phyloP scores from a whole-genome alignment of 2,888 invertebrate species.

The Vandiemenella viatica region DNA sequence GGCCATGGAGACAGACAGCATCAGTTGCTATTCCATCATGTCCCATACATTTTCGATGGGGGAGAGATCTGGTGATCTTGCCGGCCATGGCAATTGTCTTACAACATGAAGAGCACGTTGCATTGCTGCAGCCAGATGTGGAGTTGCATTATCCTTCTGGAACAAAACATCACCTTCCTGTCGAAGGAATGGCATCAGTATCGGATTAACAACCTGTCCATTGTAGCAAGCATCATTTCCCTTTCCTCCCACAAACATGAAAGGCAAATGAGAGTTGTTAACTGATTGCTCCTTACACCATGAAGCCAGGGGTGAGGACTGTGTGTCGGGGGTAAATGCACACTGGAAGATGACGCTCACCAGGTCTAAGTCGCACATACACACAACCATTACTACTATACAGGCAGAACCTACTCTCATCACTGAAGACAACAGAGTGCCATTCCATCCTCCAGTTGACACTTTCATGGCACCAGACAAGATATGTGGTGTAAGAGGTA shows the following conservation, averaged over 20 bases:
- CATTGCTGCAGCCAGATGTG: neutral
- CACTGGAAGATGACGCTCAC: neutral
- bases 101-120: neutral
- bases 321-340: neutral
- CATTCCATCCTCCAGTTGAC: neutral
- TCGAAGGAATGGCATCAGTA: neutral
- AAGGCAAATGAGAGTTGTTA: neutral
- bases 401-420: neutral
- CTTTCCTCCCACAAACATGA: neutral
- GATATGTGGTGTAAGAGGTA: neutral
- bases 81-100: neutral
- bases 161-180: neutral
- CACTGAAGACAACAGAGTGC: neutral
- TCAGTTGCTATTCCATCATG: neutral
- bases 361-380: neutral
- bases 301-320: neutral
- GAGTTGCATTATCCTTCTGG: neutral
- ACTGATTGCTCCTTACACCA: neutral
- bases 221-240: neutral
- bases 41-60: slow-evolving; percentile 11
- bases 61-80: slow-evolving; percentile 8
- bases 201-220: neutral
- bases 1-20: neutral
- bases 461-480: neutral
- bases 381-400: neutral